A percentile compares a stretch with the other conserved stretches of the same genome.
Conservation (phyloP, 2,113 vertebrate species). For the Dunckerocampus dactyliophorus region DNA sequence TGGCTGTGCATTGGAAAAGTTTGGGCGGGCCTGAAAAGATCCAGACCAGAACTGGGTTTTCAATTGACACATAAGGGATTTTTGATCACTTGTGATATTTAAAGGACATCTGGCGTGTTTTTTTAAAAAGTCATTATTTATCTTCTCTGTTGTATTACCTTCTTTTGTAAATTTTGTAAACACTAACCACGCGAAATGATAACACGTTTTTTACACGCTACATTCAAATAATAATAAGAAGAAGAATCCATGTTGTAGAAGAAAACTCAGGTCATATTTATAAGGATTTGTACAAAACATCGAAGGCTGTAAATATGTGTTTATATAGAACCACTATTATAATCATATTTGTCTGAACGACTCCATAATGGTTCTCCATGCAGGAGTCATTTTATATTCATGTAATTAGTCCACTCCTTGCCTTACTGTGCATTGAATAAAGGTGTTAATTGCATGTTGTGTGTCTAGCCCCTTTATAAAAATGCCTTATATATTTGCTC, state of each 20-base stretch:
- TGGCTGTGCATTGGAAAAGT: constrained; percentile 50
- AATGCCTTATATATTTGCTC: not conserved
- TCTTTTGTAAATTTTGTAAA: constrained; percentile 56
- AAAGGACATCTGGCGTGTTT: constrained; percentile 69
- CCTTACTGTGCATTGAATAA: constrained; percentile 75
- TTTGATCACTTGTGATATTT: constrained; percentile 67
- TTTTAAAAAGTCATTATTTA: constrained; percentile 56
- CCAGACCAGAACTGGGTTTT: constrained; percentile 29
- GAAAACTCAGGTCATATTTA: constrained; percentile 80
- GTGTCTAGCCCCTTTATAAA: constrained; percentile 43
- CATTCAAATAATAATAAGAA: constrained; percentile 18
- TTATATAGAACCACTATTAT: constrained; percentile 76
- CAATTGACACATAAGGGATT: constrained; percentile 57
- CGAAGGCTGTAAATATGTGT: constrained; percentile 79
- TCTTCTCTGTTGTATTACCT: constrained; percentile 61
- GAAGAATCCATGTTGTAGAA: constrained; percentile 28
- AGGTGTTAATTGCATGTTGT: constrained; percentile 64
- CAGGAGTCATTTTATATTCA: constrained; percentile 59
- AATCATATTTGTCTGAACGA: constrained; percentile 67
- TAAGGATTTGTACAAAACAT: constrained; percentile 76
- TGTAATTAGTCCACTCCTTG: constrained; percentile 72
- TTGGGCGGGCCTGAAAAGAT: constrained; percentile 35
- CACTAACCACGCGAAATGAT: constrained; percentile 42
- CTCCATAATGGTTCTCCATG: constrained; percentile 62
- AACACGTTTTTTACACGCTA: constrained; percentile 50